Evolutionary conservation across 2,113 vertebrate species (phyloP).

Genomic region (Helogale parvula): DNA sequence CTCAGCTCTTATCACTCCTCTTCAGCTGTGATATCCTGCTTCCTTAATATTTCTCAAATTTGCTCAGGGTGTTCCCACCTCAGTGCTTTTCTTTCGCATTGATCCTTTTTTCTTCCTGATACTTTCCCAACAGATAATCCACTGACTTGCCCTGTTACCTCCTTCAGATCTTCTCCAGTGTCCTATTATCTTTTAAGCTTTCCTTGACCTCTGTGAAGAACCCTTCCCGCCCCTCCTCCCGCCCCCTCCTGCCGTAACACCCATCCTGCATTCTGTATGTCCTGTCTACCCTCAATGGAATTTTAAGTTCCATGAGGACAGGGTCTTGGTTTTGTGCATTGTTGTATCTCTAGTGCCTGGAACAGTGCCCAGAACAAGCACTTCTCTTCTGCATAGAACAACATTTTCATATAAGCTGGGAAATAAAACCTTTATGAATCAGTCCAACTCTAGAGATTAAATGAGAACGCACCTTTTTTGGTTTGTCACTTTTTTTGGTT

Average conservation of each 20-base stretch:
- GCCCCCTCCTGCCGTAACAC: neutral
- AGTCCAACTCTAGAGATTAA: neutral
- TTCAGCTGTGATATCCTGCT: neutral
- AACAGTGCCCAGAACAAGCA: neutral
- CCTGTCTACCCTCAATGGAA: neutral
- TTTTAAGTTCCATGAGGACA: neutral
- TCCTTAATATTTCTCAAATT: neutral
- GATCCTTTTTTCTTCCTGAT: neutral
- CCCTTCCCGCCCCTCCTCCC: accelerated
- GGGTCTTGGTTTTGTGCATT: neutral
- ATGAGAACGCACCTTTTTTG: neutral
- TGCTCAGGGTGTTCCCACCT: neutral
- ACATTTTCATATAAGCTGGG: neutral
- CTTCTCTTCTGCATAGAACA: neutral
- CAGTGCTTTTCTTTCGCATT: neutral
- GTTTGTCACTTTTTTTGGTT: neutral
- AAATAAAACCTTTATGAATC: neutral
- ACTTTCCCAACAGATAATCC: neutral
- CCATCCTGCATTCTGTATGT: neutral
- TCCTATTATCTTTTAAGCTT: neutral
- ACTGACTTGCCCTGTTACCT: neutral
- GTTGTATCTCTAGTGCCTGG: neutral
- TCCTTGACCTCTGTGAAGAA: neutral
- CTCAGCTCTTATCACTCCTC: neutral
- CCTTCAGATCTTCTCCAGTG: neutral